Evolutionary conservation across 2,888 invertebrate genomes (phyloP).

Genomic region (Mimumesa dahlbomi): DNA sequence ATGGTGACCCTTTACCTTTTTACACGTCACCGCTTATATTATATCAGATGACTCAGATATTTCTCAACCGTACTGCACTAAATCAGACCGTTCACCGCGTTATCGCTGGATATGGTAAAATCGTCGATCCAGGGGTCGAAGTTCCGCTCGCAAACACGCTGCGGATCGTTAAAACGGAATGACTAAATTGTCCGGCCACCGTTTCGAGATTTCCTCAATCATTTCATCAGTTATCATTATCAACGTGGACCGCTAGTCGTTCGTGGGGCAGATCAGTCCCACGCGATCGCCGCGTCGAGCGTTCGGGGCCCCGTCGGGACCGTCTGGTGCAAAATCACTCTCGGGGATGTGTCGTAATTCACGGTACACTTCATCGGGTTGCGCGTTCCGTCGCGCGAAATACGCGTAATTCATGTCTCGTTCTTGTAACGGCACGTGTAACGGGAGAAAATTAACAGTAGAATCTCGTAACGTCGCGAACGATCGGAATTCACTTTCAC

Average conservation of each 20-base stretch:
- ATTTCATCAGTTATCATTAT: constrained; percentile 68
- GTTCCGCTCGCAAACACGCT: constrained; percentile 30
- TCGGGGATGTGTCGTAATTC: constrained; percentile 35
- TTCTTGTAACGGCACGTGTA: too few relatives aligned
- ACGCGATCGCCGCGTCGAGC: constrained; percentile 68
- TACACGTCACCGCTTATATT: too few relatives aligned
- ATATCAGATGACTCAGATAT: not conserved
- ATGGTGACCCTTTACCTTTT: too few relatives aligned
- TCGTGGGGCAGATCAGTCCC: constrained; percentile 62
- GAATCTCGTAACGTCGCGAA: too few relatives aligned
- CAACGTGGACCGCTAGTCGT: constrained; percentile 40
- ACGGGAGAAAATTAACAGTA: too few relatives aligned
- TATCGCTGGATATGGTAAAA: constrained; percentile 33
- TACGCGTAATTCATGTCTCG: too few relatives aligned
- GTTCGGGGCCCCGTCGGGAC: constrained; percentile 22
- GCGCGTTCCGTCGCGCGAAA: not conserved
- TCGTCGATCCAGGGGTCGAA: constrained; percentile 10
- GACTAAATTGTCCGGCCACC: constrained; percentile 62
- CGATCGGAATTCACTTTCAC: too few relatives aligned
- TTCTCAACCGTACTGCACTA: not conserved
- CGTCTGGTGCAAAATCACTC: constrained; percentile 31
- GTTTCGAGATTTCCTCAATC: constrained; percentile 74
- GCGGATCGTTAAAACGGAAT: constrained; percentile 49
- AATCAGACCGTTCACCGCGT: constrained; percentile 1
- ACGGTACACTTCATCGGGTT: constrained; percentile 19